Evolutionary conservation across 2,113 vertebrate species (phyloP), one percentile per base, ranked within the genome.

Genomic region (Eretmochelys imbricata): DNA sequence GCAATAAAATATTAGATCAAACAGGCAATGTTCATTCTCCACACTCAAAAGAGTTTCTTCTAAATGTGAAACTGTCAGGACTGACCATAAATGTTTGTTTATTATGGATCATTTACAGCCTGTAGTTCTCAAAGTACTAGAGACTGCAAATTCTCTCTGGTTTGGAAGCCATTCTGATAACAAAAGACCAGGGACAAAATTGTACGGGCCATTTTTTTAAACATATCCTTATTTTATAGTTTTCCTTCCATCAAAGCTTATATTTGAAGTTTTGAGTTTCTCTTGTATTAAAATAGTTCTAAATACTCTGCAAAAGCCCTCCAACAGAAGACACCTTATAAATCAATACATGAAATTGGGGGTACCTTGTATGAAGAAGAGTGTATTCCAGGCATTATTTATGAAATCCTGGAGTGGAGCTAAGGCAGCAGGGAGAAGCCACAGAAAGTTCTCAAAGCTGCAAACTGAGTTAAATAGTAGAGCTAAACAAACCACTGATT

Each of bases 11-110:
- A 92, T 59, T 90, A 91, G 93, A 96, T 95, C 95, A 90, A 96
- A 94, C 85, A 91, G 87, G 87, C 91, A 82, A 96, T 65, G 84
- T 88, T 95, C 82, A 84, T 91, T 94, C 93, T 84, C 93, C 79
- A 42, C 38, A 65, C 82, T 89, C 72, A 90, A 59, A 95, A 93
- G 89, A 54, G 48, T 38, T 84, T 82, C 76, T 90, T 94, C 89
- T 94, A 89, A 93, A 97, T 97, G 86, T 80, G 57, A 96, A 94
- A 94, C 82, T 54, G 89, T 93, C 95, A 94, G 91, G 65, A 86
- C n/a, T 93, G 72, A 94, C 92, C 89, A 91, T 76, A 95, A 96
- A 95, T 82, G 48, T 91, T 94, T 97, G 95, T 83, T 97, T 95
- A 94, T 80, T 96, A 94, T 92, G 95, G 93, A 97, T 97, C 91